Evolutionary conservation across 2,113 vertebrate genomes (phyloP).

Genomic region (Megaceryle torquata): DNA sequence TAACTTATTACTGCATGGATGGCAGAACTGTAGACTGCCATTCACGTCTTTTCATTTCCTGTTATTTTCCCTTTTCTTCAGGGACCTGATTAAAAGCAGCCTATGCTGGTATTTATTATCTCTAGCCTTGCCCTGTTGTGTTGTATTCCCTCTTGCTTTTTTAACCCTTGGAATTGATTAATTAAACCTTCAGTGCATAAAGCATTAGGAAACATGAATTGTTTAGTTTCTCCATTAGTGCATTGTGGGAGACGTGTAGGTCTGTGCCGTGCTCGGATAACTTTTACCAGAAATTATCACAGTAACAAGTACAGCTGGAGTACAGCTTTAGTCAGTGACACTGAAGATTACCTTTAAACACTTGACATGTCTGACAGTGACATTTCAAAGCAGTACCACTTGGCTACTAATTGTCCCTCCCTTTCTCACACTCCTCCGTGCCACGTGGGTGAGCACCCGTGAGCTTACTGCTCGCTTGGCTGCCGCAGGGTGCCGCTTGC

Average conservation of each 20-base stretch:
- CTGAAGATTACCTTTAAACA: not conserved
- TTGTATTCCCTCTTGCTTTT: slow-evolving; percentile 40
- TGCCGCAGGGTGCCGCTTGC: not conserved
- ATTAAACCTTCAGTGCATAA: slow-evolving; percentile 27
- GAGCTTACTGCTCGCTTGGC: not conserved
- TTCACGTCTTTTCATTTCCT: slow-evolving; percentile 34
- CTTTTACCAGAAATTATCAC: not conserved
- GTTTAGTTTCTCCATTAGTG: slow-evolving; percentile 3
- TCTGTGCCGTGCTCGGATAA: not conserved
- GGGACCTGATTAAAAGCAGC: slow-evolving; percentile 42
- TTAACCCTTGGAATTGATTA: slow-evolving; percentile 38
- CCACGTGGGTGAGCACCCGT: accelerated
- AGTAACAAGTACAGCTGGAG: not conserved
- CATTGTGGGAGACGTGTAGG: not conserved
- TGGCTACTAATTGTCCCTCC: not conserved
- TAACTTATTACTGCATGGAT: not conserved
- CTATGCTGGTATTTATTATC: not conserved
- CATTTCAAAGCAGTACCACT: not conserved
- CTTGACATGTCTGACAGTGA: not conserved
- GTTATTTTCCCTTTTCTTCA: slow-evolving; percentile 32
- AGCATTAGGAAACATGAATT: not conserved
- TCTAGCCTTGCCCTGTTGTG: not conserved
- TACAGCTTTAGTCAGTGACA: not conserved
- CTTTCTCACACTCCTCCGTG: not conserved
- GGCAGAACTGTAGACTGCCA: not conserved